Conservation (phyloP, 2,797 vertebrate genomes). For the Poeciliopsis paucimaculata region DNA sequence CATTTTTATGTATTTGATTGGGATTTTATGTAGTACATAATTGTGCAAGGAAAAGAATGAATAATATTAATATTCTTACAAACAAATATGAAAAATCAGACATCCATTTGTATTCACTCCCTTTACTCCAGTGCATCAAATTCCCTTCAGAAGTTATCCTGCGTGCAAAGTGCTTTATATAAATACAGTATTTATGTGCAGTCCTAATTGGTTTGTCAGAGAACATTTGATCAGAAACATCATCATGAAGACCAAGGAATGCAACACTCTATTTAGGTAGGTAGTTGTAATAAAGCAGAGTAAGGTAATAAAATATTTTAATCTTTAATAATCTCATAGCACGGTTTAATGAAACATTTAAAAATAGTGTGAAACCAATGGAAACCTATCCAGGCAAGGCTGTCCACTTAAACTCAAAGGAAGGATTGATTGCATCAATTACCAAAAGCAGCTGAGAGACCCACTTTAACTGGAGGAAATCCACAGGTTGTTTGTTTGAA, state of each 20-base stretch:
- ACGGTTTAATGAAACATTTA: not conserved
- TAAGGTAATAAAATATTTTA: not conserved
- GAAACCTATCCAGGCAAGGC: not conserved
- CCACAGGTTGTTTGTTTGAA: not conserved
- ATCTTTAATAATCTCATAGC: not conserved
- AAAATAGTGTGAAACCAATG: not conserved
- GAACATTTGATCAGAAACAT: not conserved
- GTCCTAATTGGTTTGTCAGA: not conserved
- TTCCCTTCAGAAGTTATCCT: not conserved
- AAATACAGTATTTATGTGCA: not conserved
- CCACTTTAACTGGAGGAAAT: not conserved
- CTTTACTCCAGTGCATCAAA: not conserved
- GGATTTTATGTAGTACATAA: not conserved
- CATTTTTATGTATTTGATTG: not conserved
- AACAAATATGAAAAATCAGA: not conserved
- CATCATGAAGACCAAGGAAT: not conserved
- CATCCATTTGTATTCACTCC: not conserved
- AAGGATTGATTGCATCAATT: not conserved
- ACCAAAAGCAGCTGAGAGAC: not conserved
- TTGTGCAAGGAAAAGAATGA: not conserved
- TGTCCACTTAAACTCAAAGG: not conserved
- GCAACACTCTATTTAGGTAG: not conserved
- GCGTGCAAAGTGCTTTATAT: not conserved
- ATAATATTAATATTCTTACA: not conserved
- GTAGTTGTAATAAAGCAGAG: not conserved